These are phyloP conservation scores for Zaprionus inermis DNA, from an alignment of 1,140 invertebrate species.

Conservation along the genomic window DNA sequence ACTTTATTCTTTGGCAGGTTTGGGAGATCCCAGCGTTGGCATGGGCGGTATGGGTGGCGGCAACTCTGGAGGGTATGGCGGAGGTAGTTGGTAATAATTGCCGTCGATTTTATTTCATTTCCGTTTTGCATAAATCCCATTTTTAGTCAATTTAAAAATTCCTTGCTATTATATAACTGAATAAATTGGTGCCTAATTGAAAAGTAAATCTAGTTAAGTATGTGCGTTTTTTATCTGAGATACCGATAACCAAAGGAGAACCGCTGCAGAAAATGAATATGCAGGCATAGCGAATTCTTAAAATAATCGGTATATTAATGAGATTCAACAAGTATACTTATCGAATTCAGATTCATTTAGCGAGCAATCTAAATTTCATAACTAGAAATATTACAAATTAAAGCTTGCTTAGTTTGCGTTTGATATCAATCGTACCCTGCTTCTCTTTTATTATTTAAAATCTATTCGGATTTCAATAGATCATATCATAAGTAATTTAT, in stretches of 20 bases:
- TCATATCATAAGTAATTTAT: neutral
- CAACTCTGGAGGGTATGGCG: constrained; percentile 1
- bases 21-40: constrained; percentile 22
- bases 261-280: too few relatives aligned
- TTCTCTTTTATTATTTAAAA: too few relatives aligned
- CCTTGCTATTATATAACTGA: neutral
- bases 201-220: neutral
- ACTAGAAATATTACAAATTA: too few relatives aligned
- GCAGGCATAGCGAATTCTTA: too few relatives aligned
- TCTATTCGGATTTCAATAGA: too few relatives aligned
- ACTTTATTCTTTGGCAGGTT: constrained; percentile 17
- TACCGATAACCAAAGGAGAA: too few relatives aligned
- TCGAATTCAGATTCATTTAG: too few relatives aligned
- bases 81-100: constrained; percentile 1
- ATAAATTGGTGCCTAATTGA: neutral
- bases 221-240: neutral
- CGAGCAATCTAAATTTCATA: too few relatives aligned
- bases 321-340: too few relatives aligned
- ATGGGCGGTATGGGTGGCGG: constrained; percentile 19
- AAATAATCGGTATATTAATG: too few relatives aligned
- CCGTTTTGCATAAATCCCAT: neutral
- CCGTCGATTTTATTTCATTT: constrained; percentile 3
- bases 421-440: too few relatives aligned
- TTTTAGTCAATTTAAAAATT: neutral
- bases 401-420: too few relatives aligned